phyloP scores from a whole-genome alignment of 2,113 vertebrate genomes.

The Strix uralensis region DNA sequence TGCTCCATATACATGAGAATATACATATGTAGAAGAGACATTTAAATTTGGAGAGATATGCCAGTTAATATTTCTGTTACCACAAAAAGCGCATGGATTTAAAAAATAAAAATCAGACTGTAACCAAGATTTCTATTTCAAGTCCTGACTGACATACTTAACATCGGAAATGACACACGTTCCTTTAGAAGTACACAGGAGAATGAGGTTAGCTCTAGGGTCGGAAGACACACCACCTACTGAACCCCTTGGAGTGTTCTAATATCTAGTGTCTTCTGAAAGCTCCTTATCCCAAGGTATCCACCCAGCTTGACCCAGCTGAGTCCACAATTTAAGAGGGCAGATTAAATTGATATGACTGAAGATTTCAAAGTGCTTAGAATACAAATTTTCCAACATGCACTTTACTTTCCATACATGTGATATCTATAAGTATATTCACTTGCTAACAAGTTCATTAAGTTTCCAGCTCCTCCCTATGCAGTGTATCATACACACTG shows the following conservation, averaged over 20 bases:
- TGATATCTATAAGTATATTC: neutral
- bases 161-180: neutral
- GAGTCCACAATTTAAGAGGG: neutral
- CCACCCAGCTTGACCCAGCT: neutral
- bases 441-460: neutral
- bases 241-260: neutral
- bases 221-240: neutral
- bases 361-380: neutral
- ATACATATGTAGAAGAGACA: slow-evolving; percentile 25
- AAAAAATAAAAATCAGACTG: neutral
- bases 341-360: neutral
- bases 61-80: slow-evolving; percentile 35
- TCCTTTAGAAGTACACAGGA: neutral
- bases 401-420: neutral
- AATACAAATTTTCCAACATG: neutral
- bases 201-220: neutral
- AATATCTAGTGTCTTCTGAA: neutral
- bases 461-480: neutral
- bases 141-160: neutral
- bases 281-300: neutral
- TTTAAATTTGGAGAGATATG: neutral
- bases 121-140: neutral
- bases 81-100: neutral
- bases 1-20: neutral
- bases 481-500: neutral